phyloP scores from a whole-genome alignment of 2,888 invertebrate genomes.

The Podotricha telesiphe region DNA sequence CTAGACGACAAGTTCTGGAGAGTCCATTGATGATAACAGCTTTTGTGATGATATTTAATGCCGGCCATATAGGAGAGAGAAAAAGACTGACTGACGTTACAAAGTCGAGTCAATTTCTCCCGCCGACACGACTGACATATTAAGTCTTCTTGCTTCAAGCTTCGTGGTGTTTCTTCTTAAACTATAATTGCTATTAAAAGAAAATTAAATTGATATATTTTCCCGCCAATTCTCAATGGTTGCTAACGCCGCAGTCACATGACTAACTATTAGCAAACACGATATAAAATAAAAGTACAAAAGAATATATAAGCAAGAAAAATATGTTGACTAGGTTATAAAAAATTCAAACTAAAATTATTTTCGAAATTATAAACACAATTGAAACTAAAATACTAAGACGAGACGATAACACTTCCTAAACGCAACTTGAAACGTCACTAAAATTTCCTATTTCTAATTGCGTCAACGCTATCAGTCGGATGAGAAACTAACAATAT shows the following conservation, averaged over 20 bases:
- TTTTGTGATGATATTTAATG: constrained; percentile 64
- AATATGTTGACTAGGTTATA: constrained; percentile 37
- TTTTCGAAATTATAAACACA: constrained; percentile 23
- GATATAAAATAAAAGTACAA: not conserved
- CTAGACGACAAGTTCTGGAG: constrained; percentile 43
- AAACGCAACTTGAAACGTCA: constrained; percentile 32
- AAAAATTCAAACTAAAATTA: constrained; percentile 56
- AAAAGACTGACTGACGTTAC: constrained; percentile 88
- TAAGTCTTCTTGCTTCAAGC: constrained; percentile 53
- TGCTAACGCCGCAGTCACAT: constrained; percentile 58
- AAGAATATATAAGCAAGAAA: not conserved
- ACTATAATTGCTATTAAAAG: constrained; percentile 57
- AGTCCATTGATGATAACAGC: constrained; percentile 24
- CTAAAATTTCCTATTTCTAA: constrained; percentile 24
- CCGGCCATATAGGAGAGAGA: constrained; percentile 89
- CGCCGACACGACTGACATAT: constrained; percentile 83
- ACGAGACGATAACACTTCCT: constrained; percentile 46
- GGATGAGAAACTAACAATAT: constrained; percentile 56
- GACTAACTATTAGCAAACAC: constrained; percentile 38
- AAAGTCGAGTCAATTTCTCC: constrained; percentile 87
- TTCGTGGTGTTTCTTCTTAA: constrained; percentile 45
- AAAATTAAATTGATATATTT: constrained; percentile 50
- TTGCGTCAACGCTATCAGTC: constrained; percentile 40
- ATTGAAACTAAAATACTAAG: constrained; percentile 58
- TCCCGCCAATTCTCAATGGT: constrained; percentile 44